Conservation (phyloP, 2,113 vertebrate species). For the Anoplopoma fimbria region DNA sequence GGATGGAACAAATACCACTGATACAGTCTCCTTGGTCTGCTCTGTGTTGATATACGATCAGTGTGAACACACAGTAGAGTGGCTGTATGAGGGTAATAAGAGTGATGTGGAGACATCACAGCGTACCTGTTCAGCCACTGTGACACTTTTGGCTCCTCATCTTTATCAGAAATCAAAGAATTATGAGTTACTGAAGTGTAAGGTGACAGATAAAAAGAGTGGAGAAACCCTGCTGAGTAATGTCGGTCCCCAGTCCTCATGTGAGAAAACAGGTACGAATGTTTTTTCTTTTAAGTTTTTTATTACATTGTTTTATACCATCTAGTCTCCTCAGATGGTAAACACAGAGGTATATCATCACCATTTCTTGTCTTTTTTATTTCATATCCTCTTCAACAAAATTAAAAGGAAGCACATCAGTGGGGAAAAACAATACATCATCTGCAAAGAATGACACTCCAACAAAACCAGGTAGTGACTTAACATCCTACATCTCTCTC, state of each 20-base stretch:
- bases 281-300: background rate
- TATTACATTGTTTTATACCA: background rate
- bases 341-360: background rate
- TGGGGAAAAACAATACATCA: accelerated
- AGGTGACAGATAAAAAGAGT: background rate
- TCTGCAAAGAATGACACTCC: background rate
- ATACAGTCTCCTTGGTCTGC: background rate
- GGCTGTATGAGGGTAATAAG: background rate
- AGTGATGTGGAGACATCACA: accelerated
- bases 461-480: background rate
- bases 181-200: background rate
- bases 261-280: background rate
- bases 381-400: background rate
- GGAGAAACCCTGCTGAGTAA: background rate
- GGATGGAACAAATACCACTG: background rate
- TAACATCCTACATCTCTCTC: background rate
- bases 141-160: background rate
- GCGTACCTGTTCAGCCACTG: accelerated
- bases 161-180: background rate
- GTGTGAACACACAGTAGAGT: background rate
- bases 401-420: background rate
- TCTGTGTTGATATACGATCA: background rate
- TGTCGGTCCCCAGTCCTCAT: accelerated
- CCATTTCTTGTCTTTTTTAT: background rate
- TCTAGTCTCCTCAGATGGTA: background rate